These are phyloP conservation scores for Metallyticus violacea DNA, from an alignment of 2,888 invertebrate genomes.

Conservation along the genomic window DNA sequence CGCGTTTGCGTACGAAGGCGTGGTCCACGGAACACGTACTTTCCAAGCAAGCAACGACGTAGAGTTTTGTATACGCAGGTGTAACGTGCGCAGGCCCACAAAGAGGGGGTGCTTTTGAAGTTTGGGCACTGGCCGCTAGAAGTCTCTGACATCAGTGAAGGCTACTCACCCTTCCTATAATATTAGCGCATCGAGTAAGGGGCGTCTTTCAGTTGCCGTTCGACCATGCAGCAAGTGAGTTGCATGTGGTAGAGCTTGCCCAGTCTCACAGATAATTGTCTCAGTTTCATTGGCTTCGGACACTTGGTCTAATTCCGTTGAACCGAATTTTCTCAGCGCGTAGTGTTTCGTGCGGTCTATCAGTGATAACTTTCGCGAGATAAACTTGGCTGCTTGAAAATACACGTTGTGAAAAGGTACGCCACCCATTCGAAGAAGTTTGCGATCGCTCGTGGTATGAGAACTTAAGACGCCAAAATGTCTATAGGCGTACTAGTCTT, in stretches of 20 bases:
- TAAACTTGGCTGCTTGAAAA: background rate
- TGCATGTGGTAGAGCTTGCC: background rate
- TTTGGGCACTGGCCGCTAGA: background rate
- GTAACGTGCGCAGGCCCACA: background rate
- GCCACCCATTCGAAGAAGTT: background rate
- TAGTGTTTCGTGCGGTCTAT: background rate
- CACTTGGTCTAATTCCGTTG: too few relatives aligned
- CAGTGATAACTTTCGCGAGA: background rate
- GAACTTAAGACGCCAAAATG: background rate
- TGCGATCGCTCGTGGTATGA: background rate
- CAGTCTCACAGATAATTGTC: background rate
- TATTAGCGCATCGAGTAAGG: background rate
- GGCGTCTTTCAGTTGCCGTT: background rate
- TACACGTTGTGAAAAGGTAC: background rate
- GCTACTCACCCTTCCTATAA: background rate
- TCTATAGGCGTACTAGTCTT: background rate
- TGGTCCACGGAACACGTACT: background rate
- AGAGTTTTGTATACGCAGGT: background rate
- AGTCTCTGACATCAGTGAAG: too few relatives aligned
- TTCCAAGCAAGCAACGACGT: background rate
- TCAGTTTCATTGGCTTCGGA: background rate
- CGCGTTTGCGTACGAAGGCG: conserved; percentile 11
- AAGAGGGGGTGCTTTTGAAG: background rate
- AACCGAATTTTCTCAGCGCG: background rate
- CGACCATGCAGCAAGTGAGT: background rate